Base-by-base conservation (phyloP, 1,140 invertebrate species). In the Drosophila jambulina region DNA sequence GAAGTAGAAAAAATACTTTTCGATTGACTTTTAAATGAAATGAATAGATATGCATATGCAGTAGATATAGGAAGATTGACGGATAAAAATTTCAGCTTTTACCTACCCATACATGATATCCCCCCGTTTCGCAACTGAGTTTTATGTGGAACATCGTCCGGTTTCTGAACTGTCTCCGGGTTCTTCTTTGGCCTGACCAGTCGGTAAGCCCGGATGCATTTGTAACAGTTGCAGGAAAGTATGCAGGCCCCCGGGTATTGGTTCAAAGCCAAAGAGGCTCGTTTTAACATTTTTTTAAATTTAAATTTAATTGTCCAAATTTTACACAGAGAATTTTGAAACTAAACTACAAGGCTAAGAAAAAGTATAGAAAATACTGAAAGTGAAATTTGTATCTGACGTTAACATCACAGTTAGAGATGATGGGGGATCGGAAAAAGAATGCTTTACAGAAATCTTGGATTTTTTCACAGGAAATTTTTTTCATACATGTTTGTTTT, bases 281-380 rank as follows among this genome's bases (percentile, higher is more conserved):
- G 12, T 59, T 60, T 59, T 17, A 71, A 59, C 69, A 72, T 72
- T 19, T 23, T 60, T 34, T 21, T 40, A n/a, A 17, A 4, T 15
- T 42, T 9, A 0, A 27, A 36, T 49, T 42, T 71, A 1, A 6
- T 25, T 48, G 5, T 43, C 53, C 19, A 72, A 71, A 72, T 13
- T 72, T 3, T 4, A 60, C 2, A 72, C 67, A 25, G 32, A 40
- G 13, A 70, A 70, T 70, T 70, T 70, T 29, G 12, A 21, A 3
- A 1, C 38, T 12, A 29, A 36, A 69, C 17, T 36, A 29, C 21
- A 48, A 65, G 34, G 17, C 23, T 40, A 57, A 34, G 13, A 40
- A 49, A 59, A 36, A 57, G 34, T 17, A 40, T 32, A 48, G 7
- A 68, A 29, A 25, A n/a, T 34, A n/a, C 27, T 13, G n/a, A 23